A percentile compares a stretch with the other conserved stretches of the same genome.
Evolutionary conservation across 2,888 invertebrate species (phyloP).

Genomic region (Platycnemis pennipes): DNA sequence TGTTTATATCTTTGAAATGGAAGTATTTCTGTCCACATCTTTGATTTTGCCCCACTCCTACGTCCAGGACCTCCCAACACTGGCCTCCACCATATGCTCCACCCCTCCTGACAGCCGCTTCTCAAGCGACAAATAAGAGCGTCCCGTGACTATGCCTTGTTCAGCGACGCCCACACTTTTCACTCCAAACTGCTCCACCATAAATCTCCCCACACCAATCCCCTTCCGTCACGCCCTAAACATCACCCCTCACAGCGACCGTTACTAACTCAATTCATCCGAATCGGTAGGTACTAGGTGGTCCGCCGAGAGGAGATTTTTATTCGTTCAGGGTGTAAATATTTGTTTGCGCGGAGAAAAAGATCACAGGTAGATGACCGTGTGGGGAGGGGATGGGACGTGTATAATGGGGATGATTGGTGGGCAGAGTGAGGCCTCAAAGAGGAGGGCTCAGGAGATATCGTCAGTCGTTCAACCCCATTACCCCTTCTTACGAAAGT

Average conservation of each 20-base stretch:
- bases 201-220: neutral
- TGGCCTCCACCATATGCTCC: neutral
- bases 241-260: neutral
- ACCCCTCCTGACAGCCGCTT: neutral
- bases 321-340: conserved; percentile 51
- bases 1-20: neutral
- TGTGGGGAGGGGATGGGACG: neutral
- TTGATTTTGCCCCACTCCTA: neutral
- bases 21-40: neutral
- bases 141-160: neutral
- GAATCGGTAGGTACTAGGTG: conserved; percentile 44
- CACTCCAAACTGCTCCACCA: neutral
- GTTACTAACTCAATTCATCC: conserved; percentile 45
- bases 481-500: neutral
- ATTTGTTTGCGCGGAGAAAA: conserved; percentile 11
- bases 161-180: conserved; percentile 1
- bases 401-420: neutral
- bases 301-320: neutral
- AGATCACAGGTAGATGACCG: neutral
- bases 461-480: neutral
- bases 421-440: neutral
- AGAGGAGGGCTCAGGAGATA: neutral
- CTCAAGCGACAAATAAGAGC: neutral
- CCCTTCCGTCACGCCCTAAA: neutral
- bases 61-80: neutral